Conservation (phyloP, 2,888 invertebrate genomes). For the Pterostichus madidus region DNA sequence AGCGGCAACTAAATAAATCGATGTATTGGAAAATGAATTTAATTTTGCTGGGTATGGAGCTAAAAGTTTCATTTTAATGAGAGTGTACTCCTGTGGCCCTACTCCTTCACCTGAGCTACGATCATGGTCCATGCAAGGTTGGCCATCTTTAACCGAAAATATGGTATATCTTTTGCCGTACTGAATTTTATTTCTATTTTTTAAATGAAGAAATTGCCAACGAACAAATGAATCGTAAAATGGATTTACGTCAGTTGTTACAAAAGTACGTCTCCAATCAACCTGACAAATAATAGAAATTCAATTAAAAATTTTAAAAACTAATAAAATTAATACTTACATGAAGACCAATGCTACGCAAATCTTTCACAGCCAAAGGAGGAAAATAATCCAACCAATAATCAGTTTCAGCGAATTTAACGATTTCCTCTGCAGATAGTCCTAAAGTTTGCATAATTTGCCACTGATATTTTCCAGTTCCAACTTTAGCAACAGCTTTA, state of each 20-base stretch:
- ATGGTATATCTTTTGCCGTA: slow-evolving; percentile 99
- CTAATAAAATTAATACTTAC: slow-evolving; percentile 79
- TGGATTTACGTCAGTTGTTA: slow-evolving; percentile 98
- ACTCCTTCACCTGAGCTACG: slow-evolving; percentile 97
- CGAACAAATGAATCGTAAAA: slow-evolving; percentile 98
- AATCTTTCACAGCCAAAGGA: slow-evolving; percentile 91
- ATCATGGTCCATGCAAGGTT: slow-evolving; percentile 99
- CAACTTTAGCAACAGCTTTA: slow-evolving; percentile 96
- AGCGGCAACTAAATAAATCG: slow-evolving; percentile 94
- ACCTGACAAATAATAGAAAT: slow-evolving; percentile 80
- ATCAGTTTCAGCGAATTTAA: slow-evolving; percentile 91
- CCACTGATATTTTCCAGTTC: slow-evolving; percentile 96
- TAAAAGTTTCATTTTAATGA: slow-evolving; percentile 94
- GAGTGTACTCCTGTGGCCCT: slow-evolving; percentile 98
- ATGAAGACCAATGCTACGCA: slow-evolving; percentile 93
- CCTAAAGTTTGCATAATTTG: slow-evolving; percentile 98
- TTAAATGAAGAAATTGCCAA: slow-evolving; percentile 96
- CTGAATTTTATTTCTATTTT: slow-evolving; percentile 92
- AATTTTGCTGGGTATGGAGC: slow-evolving; percentile 86
- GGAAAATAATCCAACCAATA: slow-evolving; percentile 99
- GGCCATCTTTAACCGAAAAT: slow-evolving; percentile 96
- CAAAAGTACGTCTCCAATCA: slow-evolving; percentile 98
- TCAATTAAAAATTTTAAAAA: not conserved
- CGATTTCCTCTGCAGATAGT: slow-evolving; percentile 93
- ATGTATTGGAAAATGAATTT: slow-evolving; percentile 79